Percentiles rank a stretch among this genome's conserved stretches.
Evolutionary conservation across 2,113 vertebrate genomes (phyloP).

Genomic region (Dicrurus megarhynchus): DNA sequence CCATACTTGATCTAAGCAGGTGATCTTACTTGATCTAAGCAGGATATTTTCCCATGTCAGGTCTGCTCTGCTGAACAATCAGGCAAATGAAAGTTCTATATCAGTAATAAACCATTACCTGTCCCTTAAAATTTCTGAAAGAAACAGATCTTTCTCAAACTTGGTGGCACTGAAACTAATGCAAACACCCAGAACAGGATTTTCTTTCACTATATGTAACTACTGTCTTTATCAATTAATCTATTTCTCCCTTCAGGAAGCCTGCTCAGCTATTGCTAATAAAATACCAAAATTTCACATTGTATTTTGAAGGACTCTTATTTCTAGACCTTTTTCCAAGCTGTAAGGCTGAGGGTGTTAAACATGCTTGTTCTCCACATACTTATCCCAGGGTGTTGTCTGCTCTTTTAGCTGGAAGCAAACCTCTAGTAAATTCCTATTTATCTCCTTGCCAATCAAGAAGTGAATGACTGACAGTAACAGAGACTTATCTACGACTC

Average conservation of each 20-base stretch:
- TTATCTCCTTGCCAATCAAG: conserved; percentile 77
- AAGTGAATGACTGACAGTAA: conserved; percentile 71
- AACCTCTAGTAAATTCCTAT: conserved; percentile 67
- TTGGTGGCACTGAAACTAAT: not conserved
- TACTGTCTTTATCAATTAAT: not conserved
- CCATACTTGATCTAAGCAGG: not conserved
- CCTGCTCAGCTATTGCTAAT: not conserved
- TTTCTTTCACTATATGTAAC: not conserved
- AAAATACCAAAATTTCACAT: not conserved
- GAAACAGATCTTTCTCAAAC: not conserved
- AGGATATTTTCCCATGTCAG: not conserved
- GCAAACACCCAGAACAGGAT: not conserved
- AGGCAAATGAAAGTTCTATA: not conserved
- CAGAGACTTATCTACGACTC: conserved; percentile 69
- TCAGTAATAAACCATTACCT: not conserved
- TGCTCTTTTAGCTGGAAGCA: conserved; percentile 68
- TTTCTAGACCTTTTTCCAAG: conserved; percentile 21
- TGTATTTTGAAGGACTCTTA: not conserved
- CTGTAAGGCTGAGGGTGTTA: conserved; percentile 18
- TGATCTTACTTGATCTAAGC: not conserved
- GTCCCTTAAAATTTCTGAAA: not conserved
- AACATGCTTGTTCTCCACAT: conserved; percentile 46
- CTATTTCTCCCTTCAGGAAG: not conserved
- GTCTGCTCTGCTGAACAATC: not conserved
- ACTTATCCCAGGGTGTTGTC: conserved; percentile 51